phyloP scores from a whole-genome alignment of 2,797 vertebrate species.

The Pelochelys cantorii region DNA sequence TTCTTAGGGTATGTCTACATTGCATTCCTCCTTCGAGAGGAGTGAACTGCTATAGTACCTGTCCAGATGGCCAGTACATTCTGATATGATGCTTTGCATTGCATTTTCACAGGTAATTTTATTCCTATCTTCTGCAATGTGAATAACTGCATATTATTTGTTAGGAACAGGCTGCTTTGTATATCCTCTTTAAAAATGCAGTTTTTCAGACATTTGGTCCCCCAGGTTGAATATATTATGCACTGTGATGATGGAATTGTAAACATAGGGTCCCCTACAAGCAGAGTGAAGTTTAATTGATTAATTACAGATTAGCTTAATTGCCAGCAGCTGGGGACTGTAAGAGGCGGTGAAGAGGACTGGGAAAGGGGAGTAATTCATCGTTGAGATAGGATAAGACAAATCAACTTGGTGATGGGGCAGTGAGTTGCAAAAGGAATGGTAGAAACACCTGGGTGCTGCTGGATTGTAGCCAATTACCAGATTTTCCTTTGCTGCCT shows the following conservation, averaged over 20 bases:
- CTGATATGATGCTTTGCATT: neutral
- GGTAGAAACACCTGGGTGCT: neutral
- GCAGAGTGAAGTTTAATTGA: neutral
- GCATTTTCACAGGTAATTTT: neutral
- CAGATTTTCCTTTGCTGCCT: neutral
- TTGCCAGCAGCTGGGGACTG: neutral
- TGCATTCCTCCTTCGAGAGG: too few species aligned
- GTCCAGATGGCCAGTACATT: neutral
- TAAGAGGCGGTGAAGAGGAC: neutral
- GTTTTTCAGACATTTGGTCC: neutral
- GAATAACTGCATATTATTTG: neutral
- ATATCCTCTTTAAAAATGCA: neutral
- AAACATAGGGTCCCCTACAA: neutral
- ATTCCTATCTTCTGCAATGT: neutral
- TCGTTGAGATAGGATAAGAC: too few species aligned
- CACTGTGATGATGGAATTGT: neutral
- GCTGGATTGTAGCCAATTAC: neutral
- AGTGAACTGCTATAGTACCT: neutral
- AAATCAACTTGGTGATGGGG: neutral
- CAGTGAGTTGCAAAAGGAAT: neutral
- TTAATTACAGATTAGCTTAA: neutral
- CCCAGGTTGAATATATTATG: neutral
- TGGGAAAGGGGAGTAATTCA: neutral
- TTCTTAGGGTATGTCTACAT: too few species aligned
- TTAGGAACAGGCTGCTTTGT: neutral